Base-by-base conservation (phyloP, 1,140 invertebrate species). In the Hycleus cichorii region DNA sequence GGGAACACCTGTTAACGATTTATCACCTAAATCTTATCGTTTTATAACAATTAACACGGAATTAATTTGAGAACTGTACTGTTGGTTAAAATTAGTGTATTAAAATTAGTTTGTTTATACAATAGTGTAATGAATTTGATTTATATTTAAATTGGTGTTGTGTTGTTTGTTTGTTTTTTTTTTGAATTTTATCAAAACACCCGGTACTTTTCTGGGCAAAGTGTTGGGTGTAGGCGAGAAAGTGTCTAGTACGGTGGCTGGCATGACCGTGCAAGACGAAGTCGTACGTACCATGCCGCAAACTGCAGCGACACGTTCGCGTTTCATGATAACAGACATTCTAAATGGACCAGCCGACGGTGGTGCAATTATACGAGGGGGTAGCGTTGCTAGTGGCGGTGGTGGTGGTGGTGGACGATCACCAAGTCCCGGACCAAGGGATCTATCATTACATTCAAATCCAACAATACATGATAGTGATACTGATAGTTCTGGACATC, bases 271-370 rank as follows among this genome's bases (percentile, higher is more conserved):
- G 59, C 71, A 74, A 65, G 71, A 73, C 69, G 71, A 74, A 55
- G 51, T 70, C 32, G 10, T 32, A 32, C 66, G 69, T 63, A 69
- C 69, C 63, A 73, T 74, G 70, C 71, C 71, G 64, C 72, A 74
- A 58, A 74, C 72, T 39, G 71, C 72, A 53, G 63, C 73, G 49
- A 73, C 85, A 46, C 78, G 86, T 48, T 87, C 86, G 18, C 77
- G 85, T 42, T 89, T 88, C 73, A 88, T 88, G 87, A 88, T 88
- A 75, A 88, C 85, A 44, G 86, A 89, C 64, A 88, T 89, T 53
- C 75, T 88, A 50, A 85, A 84, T 47, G 65, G 66, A 49, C 63
- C 66, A 9, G 64, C 64, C 7, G 68, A 68, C 55, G 69, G 66
- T 32, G 63, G 62, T 39, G 63, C 64, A 27, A 62, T 63, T n/a